Conservation (phyloP, 2,113 vertebrate genomes). For the Ochotona curzoniae region DNA sequence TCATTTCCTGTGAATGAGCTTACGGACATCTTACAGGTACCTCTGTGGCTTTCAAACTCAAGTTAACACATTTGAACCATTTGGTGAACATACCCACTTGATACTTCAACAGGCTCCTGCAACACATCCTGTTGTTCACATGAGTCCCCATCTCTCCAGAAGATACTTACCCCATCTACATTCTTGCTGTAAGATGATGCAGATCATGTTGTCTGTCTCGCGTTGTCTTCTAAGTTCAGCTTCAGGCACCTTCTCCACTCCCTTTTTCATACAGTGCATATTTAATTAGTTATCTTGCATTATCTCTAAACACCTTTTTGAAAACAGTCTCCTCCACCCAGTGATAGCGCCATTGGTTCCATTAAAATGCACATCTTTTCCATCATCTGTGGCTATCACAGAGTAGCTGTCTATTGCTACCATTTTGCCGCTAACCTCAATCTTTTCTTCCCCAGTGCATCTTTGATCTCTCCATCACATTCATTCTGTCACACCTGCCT, state of each 20-base stretch:
- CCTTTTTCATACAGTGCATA: background rate
- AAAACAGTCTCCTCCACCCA: background rate
- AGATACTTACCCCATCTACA: background rate
- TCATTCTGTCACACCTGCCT: background rate
- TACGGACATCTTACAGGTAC: background rate
- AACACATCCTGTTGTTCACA: background rate
- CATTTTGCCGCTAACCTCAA: accelerated
- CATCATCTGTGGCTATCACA: background rate
- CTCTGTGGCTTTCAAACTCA: background rate
- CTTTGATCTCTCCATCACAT: accelerated
- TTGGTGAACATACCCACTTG: no score
- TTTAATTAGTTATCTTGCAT: background rate
- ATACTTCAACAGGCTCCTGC: background rate
- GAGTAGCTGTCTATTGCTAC: background rate
- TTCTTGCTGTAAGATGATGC: background rate
- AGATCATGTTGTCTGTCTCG: no score
- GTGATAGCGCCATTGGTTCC: background rate
- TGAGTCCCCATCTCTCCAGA: background rate
- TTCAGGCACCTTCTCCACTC: background rate
- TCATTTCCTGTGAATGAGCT: background rate
- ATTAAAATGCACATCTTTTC: background rate
- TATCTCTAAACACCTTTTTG: background rate
- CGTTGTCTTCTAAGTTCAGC: background rate
- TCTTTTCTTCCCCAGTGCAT: background rate
- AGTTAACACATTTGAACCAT: no score